Conservation (phyloP, 2,797 vertebrate species). For the Simalia tracyae region DNA sequence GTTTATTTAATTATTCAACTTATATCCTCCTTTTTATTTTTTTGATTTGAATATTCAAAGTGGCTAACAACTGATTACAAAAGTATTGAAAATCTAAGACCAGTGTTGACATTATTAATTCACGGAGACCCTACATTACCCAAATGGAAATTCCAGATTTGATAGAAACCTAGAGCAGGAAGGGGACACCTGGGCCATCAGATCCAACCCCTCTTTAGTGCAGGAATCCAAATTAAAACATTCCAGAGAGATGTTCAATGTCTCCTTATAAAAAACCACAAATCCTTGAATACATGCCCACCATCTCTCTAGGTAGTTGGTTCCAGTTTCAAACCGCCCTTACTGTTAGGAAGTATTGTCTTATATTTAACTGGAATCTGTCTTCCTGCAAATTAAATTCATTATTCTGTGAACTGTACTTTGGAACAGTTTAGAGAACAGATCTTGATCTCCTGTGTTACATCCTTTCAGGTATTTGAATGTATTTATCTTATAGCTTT, state of each 20-base stretch:
- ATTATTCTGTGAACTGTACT: background rate
- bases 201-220: background rate
- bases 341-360: background rate
- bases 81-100: background rate
- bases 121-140: background rate
- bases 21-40: background rate
- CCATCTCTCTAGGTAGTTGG: background rate
- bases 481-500: background rate
- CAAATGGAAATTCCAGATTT: background rate
- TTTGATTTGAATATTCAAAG: background rate
- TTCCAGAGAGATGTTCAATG: background rate
- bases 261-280: background rate
- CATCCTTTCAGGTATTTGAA: background rate
- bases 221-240: background rate
- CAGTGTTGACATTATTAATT: background rate
- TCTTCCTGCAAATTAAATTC: background rate
- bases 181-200: background rate
- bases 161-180: background rate
- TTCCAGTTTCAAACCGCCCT: background rate
- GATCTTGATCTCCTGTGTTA: background rate
- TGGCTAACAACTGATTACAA: background rate
- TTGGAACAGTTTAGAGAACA: background rate
- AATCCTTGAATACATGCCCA: background rate
- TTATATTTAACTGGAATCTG: background rate
- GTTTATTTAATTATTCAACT: background rate